Base-by-base conservation (phyloP, 2,797 vertebrate species). In the Prunella strophiata region DNA sequence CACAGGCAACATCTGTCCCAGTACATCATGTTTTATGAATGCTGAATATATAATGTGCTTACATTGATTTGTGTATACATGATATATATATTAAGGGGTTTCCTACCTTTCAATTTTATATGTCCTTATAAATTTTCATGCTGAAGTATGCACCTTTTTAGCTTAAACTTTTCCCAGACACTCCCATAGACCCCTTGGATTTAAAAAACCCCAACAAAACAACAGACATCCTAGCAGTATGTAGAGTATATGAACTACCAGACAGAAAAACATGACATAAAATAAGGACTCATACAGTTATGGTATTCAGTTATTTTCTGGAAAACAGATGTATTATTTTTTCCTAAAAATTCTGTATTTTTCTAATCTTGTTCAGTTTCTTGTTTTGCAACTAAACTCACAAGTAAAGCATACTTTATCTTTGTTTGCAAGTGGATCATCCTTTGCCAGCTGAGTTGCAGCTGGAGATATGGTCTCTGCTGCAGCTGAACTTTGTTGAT, bases 141-240 rank as follows among this genome's bases (percentile, higher is more conserved):
- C 18, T 79, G 75, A 85, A 63, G 3, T 40, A 67, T 42, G 40
- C 63, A 71, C 43, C 5, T 29, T 79, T 76, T 87, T 38, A 87
- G 20, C 16, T 72, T 73, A 25, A 94, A 43, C 17, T 85, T 73
- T 70, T 76, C 12, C 43, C 57, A 66, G 40, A 48, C 15, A 40
- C 4, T 32, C 11, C 78, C 34, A 58, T 1, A 86, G 38, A 73
- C 5, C 8, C 4, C 15, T 72, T 62, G 16, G 58, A 26, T 10
- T 7, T 51, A 84, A 65, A 42, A 1, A 29, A 2, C 0, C 0
- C 6, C 7, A 34, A 50, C 10, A 17, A 23, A 58, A 5, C 3
- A 36, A 3, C 4, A 32, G n/a, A 52, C 20, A 36, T 48, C 50
- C 43, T 68, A 51, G 62, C 5, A 26, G 7, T 17, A 25, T 48